phyloP scores from a whole-genome alignment of 1,140 invertebrate species.

The Lepidurus packardi region DNA sequence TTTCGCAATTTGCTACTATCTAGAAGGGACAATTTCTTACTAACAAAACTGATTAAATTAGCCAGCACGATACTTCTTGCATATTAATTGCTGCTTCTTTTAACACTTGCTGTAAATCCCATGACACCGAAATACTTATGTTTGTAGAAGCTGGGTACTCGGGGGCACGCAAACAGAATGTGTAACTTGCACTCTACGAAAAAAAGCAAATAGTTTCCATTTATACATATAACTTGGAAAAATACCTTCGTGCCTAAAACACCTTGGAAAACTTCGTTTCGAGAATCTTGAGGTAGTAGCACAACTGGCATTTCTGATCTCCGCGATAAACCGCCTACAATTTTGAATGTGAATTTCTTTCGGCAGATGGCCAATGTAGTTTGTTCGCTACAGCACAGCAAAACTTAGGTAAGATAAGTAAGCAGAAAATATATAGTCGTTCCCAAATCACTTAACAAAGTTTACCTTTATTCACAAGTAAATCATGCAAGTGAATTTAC shows the following conservation, averaged over 20 bases:
- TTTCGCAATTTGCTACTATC: neutral
- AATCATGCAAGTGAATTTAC: too few species aligned
- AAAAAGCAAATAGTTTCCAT: neutral
- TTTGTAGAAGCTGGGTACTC: neutral
- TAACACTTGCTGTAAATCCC: neutral
- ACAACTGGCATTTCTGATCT: neutral
- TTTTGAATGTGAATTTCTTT: too few species aligned
- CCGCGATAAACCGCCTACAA: neutral
- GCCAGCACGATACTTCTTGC: neutral
- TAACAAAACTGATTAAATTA: neutral
- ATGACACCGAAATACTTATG: neutral
- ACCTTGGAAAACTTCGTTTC: neutral
- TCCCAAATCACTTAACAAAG: too few species aligned
- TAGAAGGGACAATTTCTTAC: neutral
- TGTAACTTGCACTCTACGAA: neutral
- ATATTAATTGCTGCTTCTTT: neutral
- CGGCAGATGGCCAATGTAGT: too few species aligned
- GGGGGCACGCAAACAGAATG: neutral
- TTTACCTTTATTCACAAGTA: too few species aligned
- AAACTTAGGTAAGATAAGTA: too few species aligned
- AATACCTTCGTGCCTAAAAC: neutral
- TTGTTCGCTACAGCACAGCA: too few species aligned
- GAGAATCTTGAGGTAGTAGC: neutral
- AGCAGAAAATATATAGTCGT: too few species aligned
- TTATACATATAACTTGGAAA: neutral